Evolutionary conservation across 2,888 invertebrate species (phyloP).

Genomic region (Icerya purchasi): DNA sequence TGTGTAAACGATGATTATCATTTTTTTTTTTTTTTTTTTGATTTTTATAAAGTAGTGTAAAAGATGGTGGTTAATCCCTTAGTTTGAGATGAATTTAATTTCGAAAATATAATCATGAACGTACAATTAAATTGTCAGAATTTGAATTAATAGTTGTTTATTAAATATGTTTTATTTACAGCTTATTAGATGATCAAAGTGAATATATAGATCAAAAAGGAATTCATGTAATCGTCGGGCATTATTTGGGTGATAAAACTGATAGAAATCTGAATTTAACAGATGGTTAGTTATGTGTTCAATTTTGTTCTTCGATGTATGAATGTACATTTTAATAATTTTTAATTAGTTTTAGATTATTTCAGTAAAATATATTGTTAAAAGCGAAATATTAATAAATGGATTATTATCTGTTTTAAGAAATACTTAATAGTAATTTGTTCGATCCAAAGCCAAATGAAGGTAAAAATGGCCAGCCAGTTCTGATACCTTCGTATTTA

Average conservation of each 20-base stretch:
- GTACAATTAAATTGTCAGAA: too few species aligned
- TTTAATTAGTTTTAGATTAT: too few species aligned
- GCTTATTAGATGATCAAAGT: conserved; percentile 26
- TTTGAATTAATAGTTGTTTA: too few species aligned
- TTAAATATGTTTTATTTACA: neutral
- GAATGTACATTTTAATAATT: neutral
- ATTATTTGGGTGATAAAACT: conserved; percentile 59
- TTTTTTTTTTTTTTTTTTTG: too few species aligned
- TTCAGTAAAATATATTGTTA: too few species aligned
- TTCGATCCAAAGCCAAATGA: conserved; percentile 51
- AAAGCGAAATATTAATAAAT: too few species aligned
- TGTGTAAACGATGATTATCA: too few species aligned
- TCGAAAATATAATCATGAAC: too few species aligned
- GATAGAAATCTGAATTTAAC: conserved; percentile 42
- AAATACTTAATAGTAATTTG: conserved; percentile 50
- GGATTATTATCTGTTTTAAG: conserved; percentile 29
- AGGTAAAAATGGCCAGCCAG: conserved; percentile 60
- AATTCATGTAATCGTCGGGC: conserved; percentile 68
- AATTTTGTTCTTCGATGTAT: neutral
- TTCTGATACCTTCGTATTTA: conserved; percentile 50
- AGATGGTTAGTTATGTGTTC: conserved; percentile 32
- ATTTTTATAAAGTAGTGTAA: too few species aligned
- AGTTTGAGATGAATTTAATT: too few species aligned
- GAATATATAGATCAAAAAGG: conserved; percentile 50
- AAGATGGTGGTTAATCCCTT: too few species aligned